Conservation (phyloP, 2,888 invertebrate species). For the Drosophila kuntzei region DNA sequence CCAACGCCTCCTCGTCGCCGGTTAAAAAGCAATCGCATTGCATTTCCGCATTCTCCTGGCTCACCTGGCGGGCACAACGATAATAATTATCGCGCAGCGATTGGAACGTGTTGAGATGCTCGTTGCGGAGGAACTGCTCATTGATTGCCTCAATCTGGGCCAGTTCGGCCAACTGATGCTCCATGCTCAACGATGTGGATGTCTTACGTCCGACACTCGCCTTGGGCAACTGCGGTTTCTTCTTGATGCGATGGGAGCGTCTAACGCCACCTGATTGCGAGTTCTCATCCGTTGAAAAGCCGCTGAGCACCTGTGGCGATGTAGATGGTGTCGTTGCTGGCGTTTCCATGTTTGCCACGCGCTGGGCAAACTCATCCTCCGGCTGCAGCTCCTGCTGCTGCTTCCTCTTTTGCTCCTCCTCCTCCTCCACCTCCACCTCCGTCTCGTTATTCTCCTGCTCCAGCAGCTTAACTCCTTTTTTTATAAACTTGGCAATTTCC, state of each 20-base stretch:
- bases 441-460: constrained; percentile 74
- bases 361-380: constrained; percentile 40
- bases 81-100: constrained; percentile 94
- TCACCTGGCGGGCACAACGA: constrained; percentile 92
- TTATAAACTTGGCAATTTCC: constrained; percentile 81
- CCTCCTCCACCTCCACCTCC: constrained; percentile 70
- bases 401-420: constrained; percentile 47
- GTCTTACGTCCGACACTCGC: constrained; percentile 86
- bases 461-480: constrained; percentile 13
- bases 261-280: constrained; percentile 86
- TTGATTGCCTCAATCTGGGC: constrained; percentile 82
- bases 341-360: constrained; percentile 64
- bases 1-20: constrained; percentile 93
- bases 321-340: constrained; percentile 63
- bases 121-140: constrained; percentile 81
- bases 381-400: background rate
- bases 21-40: constrained; percentile 97
- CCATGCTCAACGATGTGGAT: constrained; percentile 58
- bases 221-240: constrained; percentile 87
- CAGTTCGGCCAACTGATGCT: constrained; percentile 78
- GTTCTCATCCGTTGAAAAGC: background rate
- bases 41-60: constrained; percentile 97
- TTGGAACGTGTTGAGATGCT: constrained; percentile 90
- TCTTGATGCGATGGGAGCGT: constrained; percentile 91
- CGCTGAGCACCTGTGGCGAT: constrained; percentile 55